Evolutionary conservation across 2,113 vertebrate genomes (phyloP).

Genomic region (Actinemys pallida): DNA sequence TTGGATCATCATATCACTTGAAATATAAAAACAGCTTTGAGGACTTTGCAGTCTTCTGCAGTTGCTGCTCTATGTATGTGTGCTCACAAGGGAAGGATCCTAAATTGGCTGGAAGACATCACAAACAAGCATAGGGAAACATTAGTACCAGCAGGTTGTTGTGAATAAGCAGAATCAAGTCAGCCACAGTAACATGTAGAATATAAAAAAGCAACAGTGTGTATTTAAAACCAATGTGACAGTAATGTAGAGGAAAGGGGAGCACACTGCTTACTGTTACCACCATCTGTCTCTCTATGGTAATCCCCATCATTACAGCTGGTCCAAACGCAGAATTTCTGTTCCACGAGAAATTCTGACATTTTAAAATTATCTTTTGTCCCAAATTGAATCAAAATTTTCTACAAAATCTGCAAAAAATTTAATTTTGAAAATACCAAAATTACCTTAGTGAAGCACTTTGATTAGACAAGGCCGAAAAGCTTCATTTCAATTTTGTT

Average conservation of each 20-base stretch:
- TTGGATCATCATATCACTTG: not conserved
- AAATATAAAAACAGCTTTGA: not conserved
- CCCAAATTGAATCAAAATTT: slow-evolving; percentile 26
- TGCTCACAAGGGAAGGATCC: slow-evolving; percentile 16
- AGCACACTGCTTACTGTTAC: slow-evolving; percentile 37
- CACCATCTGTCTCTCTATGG: not conserved
- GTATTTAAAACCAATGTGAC: not conserved
- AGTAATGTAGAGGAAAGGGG: not conserved
- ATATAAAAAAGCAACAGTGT: not conserved
- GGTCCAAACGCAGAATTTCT: slow-evolving; percentile 31
- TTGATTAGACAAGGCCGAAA: not conserved
- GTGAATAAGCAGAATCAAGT: slow-evolving; percentile 18
- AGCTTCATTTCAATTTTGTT: slow-evolving; percentile 11
- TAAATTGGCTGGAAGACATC: slow-evolving; percentile 8
- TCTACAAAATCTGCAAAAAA: not conserved
- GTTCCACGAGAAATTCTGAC: slow-evolving; percentile 11
- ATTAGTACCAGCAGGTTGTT: slow-evolving; percentile 6
- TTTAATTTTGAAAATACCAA: not conserved
- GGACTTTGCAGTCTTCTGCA: slow-evolving; percentile 1
- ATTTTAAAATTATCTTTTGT: not conserved
- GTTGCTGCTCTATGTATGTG: not conserved
- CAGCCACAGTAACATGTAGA: not conserved
- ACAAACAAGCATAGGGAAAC: slow-evolving; percentile 42
- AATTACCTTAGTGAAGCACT: not conserved
- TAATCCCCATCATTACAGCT: not conserved